These are phyloP conservation scores for Colossoma macropomum DNA, from an alignment of 2,113 vertebrate species.

Conservation along the genomic window DNA sequence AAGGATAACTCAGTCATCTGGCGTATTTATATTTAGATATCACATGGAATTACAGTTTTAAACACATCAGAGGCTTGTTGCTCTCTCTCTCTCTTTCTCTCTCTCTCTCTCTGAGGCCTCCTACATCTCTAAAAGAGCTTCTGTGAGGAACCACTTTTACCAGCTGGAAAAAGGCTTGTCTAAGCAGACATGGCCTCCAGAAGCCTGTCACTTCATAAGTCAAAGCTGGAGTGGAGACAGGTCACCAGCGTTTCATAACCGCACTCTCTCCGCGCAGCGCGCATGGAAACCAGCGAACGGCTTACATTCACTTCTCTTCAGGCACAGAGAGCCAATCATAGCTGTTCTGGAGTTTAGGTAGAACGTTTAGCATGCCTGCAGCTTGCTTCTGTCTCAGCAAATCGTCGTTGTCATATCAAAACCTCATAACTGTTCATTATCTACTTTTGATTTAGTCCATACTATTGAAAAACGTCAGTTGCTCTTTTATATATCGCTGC, in stretches of 20 bases:
- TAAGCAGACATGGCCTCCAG: constrained; percentile 46
- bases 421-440: too few relatives aligned
- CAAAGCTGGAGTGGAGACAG: constrained; percentile 55
- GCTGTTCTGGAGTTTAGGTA: background rate
- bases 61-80: constrained; percentile 54
- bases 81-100: background rate
- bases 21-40: constrained; percentile 60
- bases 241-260: constrained; percentile 54
- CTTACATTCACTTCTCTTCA: constrained; percentile 7
- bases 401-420: background rate
- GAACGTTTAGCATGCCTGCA: background rate
- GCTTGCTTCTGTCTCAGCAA: background rate
- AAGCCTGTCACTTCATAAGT: constrained; percentile 59
- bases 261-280: constrained; percentile 44
- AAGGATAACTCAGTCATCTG: constrained; percentile 57
- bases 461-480: too few relatives aligned
- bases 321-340: constrained; percentile 7
- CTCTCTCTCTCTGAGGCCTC: constrained; percentile 30
- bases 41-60: constrained; percentile 55
- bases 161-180: constrained; percentile 61
- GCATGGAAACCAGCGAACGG: constrained; percentile 35
- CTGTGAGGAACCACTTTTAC: constrained; percentile 49
- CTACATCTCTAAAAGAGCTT: constrained; percentile 53
- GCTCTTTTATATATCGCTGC: too few relatives aligned
- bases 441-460: too few relatives aligned